phyloP scores from a whole-genome alignment of 2,888 invertebrate genomes.

The Uropetala carovei region DNA sequence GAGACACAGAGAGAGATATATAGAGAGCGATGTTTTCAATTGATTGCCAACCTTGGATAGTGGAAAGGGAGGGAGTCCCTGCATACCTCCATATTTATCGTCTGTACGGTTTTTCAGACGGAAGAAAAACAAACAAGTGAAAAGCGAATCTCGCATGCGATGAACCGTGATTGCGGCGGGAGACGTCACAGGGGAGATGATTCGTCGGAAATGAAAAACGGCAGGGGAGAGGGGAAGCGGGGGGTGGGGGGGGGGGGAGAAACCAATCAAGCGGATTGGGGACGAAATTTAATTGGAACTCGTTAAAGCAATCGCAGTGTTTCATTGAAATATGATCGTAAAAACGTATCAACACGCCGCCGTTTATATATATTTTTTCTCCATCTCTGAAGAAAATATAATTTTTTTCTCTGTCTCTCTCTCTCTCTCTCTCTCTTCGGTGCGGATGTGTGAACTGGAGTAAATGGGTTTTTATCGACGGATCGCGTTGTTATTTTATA shows the following conservation, averaged over 20 bases:
- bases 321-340: not conserved
- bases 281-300: not conserved
- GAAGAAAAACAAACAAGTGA: not conserved
- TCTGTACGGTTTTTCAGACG: not conserved
- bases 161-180: not conserved
- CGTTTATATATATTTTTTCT: not conserved
- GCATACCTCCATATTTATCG: not conserved
- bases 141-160: not conserved
- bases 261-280: not conserved
- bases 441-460: not conserved
- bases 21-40: not conserved
- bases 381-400: not conserved
- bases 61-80: not conserved
- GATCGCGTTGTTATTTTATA: too few relatives aligned
- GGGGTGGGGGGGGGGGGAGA: not conserved
- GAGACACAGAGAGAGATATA: not conserved
- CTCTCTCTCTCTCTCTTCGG: too few relatives aligned
- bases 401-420: too few relatives aligned
- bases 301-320: not conserved
- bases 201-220: not conserved
- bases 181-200: not conserved
- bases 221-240: not conserved
- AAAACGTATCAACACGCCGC: not conserved
- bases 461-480: slow-evolving; percentile 7
- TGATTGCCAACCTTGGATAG: not conserved